Percentiles rank a stretch among this genome's conserved stretches.
Evolutionary conservation across 2,797 vertebrate species (phyloP).

Genomic region (Buphagus erythrorhynchus): DNA sequence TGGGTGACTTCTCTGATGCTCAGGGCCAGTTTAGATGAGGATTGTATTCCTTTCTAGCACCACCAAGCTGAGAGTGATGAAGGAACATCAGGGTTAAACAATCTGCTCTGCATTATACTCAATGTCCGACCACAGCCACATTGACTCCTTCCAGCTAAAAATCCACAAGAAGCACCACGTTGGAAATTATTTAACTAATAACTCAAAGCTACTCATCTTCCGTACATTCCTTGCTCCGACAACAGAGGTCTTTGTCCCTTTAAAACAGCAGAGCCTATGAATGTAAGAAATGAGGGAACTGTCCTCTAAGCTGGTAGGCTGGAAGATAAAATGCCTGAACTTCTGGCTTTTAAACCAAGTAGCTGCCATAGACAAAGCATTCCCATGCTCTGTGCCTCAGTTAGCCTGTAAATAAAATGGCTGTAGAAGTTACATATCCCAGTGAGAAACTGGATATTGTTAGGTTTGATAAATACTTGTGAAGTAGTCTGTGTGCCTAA

Average conservation of each 20-base stretch:
- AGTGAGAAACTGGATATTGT: background rate
- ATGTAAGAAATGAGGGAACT: background rate
- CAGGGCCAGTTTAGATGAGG: background rate
- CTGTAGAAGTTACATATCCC: background rate
- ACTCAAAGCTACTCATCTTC: constrained; percentile 15
- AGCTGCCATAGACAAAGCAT: background rate
- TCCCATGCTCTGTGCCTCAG: background rate
- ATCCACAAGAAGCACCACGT: background rate
- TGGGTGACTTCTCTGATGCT: background rate
- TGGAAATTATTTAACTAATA: constrained; percentile 35
- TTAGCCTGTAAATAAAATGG: background rate
- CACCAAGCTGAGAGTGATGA: background rate
- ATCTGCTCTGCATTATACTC: background rate
- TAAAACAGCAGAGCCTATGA: background rate
- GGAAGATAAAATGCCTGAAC: background rate
- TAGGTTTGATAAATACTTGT: background rate
- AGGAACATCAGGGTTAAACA: background rate
- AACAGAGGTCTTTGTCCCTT: constrained; percentile 18
- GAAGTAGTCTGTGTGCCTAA: background rate
- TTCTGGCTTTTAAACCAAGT: background rate
- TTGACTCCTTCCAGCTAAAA: constrained; percentile 35
- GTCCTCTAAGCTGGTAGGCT: background rate
- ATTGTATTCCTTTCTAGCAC: background rate
- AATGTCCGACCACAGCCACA: background rate
- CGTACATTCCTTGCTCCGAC: background rate